Evolutionary conservation across 2,113 vertebrate genomes (phyloP).

Genomic region (Erythrolamprus reginae): DNA sequence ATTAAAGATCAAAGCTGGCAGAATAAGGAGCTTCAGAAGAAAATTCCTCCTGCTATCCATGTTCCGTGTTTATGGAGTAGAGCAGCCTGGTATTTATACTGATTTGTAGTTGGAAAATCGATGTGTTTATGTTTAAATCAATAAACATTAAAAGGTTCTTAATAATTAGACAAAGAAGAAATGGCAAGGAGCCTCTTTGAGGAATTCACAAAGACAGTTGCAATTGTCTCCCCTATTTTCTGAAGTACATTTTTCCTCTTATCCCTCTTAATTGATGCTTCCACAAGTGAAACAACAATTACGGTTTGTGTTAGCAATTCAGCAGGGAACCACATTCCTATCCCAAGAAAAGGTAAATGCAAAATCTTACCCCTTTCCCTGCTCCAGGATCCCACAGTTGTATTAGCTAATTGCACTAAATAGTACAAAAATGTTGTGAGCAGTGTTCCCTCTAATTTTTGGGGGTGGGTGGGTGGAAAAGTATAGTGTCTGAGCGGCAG

Average conservation of each 20-base stretch:
- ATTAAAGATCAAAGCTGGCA: conserved; percentile 21
- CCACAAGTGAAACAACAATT: neutral
- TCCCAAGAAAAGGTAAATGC: neutral
- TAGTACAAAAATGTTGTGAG: neutral
- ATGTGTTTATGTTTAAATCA: conserved; percentile 9
- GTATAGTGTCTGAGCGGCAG: too few species aligned
- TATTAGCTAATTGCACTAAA: neutral
- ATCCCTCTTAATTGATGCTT: neutral
- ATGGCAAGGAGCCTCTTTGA: neutral
- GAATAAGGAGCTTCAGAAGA: conserved; percentile 22
- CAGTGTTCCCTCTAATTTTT: too few species aligned
- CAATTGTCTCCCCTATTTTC: neutral
- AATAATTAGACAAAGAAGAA: conserved; percentile 17
- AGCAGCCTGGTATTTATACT: conserved; percentile 26
- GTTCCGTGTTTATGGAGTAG: neutral
- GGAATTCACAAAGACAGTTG: neutral
- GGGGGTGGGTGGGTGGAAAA: too few species aligned
- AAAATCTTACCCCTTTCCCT: too few species aligned
- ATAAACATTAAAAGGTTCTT: neutral
- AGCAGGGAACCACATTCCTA: neutral
- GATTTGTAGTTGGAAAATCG: conserved; percentile 8
- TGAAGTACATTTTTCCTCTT: too few species aligned
- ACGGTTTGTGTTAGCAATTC: neutral
- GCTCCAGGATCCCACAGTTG: neutral
- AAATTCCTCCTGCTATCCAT: neutral